Evolutionary conservation across 2,888 invertebrate species (phyloP).

Genomic region (Campoplex nolae): DNA sequence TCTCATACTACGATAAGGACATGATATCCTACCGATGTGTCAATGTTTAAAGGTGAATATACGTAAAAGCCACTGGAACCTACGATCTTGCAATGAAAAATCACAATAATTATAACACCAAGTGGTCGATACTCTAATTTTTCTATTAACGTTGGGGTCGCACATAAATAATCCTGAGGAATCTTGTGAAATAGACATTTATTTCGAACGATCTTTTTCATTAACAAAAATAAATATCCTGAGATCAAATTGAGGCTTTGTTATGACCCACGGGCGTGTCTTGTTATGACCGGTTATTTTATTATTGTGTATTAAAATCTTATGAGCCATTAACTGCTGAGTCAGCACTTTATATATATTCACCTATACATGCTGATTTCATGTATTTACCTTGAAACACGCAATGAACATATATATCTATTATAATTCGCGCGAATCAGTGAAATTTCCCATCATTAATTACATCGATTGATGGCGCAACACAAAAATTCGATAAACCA

Average conservation of each 20-base stretch:
- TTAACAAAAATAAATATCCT: background rate
- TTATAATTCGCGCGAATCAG: background rate
- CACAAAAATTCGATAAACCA: conserved; percentile 19
- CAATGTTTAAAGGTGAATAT: background rate
- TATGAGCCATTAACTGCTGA: background rate
- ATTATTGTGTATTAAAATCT: background rate
- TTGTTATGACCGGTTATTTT: background rate
- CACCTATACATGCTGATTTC: background rate
- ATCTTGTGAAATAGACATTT: background rate
- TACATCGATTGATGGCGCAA: conserved; percentile 52
- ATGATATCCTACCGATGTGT: too few species aligned
- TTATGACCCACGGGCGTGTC: background rate
- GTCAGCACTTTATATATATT: background rate
- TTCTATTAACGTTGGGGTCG: background rate
- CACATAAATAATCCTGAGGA: background rate
- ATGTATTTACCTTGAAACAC: background rate
- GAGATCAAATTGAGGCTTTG: background rate
- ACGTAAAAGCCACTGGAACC: background rate
- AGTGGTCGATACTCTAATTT: too few species aligned
- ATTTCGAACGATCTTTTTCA: background rate
- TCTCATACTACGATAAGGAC: conserved; percentile 7
- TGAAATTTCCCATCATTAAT: conserved; percentile 23
- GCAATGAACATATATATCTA: background rate
- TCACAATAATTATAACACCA: background rate
- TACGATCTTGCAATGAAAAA: background rate